Evolutionary conservation across 30 jellyfish, hydroid and myxozoan genomes (phyloP).

Genomic region (Catostylus mosaicus): DNA sequence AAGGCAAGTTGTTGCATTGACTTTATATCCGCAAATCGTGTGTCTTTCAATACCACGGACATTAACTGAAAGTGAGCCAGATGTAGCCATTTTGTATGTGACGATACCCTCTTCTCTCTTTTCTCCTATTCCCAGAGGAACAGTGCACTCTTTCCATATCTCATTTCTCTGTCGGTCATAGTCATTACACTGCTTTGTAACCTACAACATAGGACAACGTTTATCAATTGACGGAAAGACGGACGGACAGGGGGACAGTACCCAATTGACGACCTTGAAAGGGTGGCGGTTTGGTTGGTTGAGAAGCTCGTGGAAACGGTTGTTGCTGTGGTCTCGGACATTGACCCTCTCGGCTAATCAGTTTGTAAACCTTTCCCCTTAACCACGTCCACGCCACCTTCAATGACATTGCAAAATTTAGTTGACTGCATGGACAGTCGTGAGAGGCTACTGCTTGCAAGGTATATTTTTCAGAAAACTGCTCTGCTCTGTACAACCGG

Average conservation of each 20-base stretch:
- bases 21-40: constrained; percentile 11
- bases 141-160: constrained; percentile 30
- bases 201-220: constrained; percentile 1
- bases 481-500: too few species aligned
- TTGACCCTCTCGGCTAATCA: too few species aligned
- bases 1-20: constrained; percentile 13
- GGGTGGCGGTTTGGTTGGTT: too few species aligned
- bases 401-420: too few species aligned
- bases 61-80: constrained; percentile 21
- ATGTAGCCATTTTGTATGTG: constrained; percentile 4
- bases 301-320: too few species aligned
- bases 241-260: neutral
- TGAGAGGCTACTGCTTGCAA: too few species aligned
- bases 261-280: neutral
- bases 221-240: neutral
- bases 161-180: constrained; percentile 17
- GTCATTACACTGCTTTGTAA: constrained; percentile 14
- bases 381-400: too few species aligned
- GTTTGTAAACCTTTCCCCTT: too few species aligned
- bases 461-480: too few species aligned
- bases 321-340: too few species aligned
- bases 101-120: constrained; percentile 2
- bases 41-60: constrained; percentile 10
- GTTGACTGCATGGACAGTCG: too few species aligned
- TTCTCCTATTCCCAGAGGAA: constrained; percentile 1